Conservation (phyloP, 2,113 vertebrate genomes). For the Leuciscus idus region DNA sequence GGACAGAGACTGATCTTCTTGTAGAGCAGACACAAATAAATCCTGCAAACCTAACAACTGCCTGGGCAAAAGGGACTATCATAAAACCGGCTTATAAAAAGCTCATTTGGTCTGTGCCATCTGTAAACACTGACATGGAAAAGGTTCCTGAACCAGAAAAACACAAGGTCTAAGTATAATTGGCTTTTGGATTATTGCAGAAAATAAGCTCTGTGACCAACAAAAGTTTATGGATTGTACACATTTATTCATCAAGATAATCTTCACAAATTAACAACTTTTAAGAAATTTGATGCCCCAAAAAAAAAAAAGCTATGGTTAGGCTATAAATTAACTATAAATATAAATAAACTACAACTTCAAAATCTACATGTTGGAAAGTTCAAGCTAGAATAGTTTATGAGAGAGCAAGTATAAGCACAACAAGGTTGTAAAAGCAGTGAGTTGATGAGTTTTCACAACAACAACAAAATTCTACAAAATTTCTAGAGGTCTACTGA, state of each 20-base stretch:
- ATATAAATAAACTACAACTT: too few species aligned
- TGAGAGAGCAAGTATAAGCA: not conserved
- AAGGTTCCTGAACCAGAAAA: conserved; percentile 39
- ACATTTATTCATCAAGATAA: too few species aligned
- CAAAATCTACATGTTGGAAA: not conserved
- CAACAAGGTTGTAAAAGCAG: not conserved
- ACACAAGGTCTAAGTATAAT: not conserved
- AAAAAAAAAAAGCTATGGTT: not conserved
- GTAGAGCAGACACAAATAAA: conserved; percentile 3
- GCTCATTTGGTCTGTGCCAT: conserved; percentile 67
- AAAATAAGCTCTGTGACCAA: not conserved
- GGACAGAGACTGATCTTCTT: conserved; percentile 8
- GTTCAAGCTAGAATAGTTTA: not conserved
- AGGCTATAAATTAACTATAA: not conserved
- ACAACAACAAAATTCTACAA: too few species aligned
- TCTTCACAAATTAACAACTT: too few species aligned
- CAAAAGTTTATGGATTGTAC: not conserved
- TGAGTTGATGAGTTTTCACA: not conserved
- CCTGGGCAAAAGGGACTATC: conserved; percentile 60
- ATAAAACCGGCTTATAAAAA: conserved; percentile 70
- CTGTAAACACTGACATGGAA: conserved; percentile 66
- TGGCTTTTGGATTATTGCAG: not conserved
- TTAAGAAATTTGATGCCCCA: not conserved
- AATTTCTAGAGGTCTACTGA: too few species aligned
- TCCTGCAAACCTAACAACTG: conserved; percentile 13